Evolutionary conservation across 2,888 invertebrate genomes (phyloP).

Genomic region (Oeneis ivallda): DNA sequence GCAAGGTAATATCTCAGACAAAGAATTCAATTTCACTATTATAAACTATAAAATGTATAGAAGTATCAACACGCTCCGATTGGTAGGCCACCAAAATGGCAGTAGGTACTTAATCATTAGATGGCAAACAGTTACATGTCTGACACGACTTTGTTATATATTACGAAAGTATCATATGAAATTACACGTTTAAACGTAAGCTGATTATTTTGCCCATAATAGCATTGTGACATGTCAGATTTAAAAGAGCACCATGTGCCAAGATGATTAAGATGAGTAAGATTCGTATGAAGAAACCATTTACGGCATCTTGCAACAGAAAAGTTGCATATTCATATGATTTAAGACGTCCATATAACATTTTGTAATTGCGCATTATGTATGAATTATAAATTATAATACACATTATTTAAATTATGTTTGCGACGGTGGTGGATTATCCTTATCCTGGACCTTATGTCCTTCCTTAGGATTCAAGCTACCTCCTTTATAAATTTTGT

Average conservation of each 20-base stretch:
- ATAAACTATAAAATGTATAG: background rate
- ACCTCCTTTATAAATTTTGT: too few relatives aligned
- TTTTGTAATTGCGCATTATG: conserved; percentile 1
- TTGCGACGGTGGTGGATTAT: too few relatives aligned
- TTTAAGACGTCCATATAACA: background rate
- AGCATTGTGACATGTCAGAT: conserved; percentile 33
- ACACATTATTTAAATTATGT: too few relatives aligned
- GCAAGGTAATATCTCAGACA: too few relatives aligned
- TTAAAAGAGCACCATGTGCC: conserved; percentile 29
- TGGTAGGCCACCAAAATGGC: conserved; percentile 55
- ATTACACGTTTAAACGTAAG: conserved; percentile 45
- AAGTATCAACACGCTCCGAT: conserved; percentile 27
- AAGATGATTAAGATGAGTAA: conserved; percentile 29
- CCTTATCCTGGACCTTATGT: too few relatives aligned
- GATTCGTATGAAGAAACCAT: conserved; percentile 20
- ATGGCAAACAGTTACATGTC: conserved; percentile 50
- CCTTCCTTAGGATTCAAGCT: too few relatives aligned
- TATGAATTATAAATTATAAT: too few relatives aligned
- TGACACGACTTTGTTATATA: conserved; percentile 50
- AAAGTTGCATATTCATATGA: background rate
- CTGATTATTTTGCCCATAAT: conserved; percentile 44
- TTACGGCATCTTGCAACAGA: conserved; percentile 23
- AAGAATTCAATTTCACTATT: too few relatives aligned
- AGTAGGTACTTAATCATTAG: conserved; percentile 59
- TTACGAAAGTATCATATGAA: conserved; percentile 51